Percentiles rank a stretch among this genome's conserved stretches.
Conservation (phyloP, 2,113 vertebrate species). For the Prunella himalayana region DNA sequence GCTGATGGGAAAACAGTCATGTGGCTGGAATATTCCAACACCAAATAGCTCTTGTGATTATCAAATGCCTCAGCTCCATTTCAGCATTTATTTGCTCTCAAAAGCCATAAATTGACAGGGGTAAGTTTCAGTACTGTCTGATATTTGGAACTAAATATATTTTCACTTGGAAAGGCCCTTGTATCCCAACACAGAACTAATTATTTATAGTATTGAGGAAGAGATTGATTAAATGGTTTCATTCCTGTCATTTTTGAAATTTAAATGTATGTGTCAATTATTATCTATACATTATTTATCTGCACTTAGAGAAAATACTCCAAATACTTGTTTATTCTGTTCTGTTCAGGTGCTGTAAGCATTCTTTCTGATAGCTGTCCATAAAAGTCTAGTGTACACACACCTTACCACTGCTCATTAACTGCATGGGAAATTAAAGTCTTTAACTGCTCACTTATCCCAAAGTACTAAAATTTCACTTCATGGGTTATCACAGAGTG, state of each 20-base stretch:
- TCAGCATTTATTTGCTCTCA: constrained; percentile 45
- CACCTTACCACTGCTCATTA: not conserved
- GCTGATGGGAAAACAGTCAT: not conserved
- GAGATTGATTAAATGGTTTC: not conserved
- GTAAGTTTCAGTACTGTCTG: not conserved
- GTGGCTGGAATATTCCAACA: not conserved
- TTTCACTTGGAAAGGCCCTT: not conserved
- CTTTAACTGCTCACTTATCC: not conserved
- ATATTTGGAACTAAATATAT: not conserved
- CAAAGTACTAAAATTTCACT: not conserved
- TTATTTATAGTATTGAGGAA: not conserved
- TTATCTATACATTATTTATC: not conserved
- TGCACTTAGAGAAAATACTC: not conserved
- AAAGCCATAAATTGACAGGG: not conserved
- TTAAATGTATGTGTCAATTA: not conserved
- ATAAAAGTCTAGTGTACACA: not conserved
- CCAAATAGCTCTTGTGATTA: constrained; percentile 32
- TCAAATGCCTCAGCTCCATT: not conserved
- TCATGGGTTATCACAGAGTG: not conserved
- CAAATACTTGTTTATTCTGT: not conserved
- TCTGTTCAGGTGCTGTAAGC: not conserved
- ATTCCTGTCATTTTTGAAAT: not conserved
- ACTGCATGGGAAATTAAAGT: not conserved
- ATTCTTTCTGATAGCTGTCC: not conserved
- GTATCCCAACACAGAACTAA: not conserved